Percentiles rank a stretch among this genome's conserved stretches.
Evolutionary conservation across 2,888 invertebrate species (phyloP).

Genomic region (Invenusta paracnida): DNA sequence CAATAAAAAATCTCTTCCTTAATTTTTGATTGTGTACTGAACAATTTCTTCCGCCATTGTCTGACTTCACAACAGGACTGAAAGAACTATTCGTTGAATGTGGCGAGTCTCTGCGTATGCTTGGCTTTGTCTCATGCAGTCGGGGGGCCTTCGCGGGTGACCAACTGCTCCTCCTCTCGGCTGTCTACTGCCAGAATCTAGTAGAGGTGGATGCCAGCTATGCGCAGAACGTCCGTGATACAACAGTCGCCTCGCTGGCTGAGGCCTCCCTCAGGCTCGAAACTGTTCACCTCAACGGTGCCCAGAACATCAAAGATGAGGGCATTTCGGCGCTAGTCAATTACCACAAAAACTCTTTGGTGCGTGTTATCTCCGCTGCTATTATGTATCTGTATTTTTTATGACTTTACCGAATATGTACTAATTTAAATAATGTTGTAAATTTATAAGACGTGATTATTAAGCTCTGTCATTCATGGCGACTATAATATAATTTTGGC

Average conservation of each 20-base stretch:
- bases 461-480: no score
- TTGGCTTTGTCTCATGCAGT: slow-evolving; percentile 33
- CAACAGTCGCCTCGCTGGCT: slow-evolving; percentile 33
- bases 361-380: background rate
- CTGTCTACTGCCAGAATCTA: slow-evolving; percentile 34
- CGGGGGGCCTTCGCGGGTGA: slow-evolving; percentile 37
- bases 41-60: no score
- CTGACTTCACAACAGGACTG: no score
- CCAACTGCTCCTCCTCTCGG: slow-evolving; percentile 36
- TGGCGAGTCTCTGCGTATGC: background rate
- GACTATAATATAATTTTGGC: no score
- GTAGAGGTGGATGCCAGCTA: slow-evolving; percentile 35
- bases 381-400: no score
- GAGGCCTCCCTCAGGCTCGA: slow-evolving; percentile 11
- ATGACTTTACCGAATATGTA: no score
- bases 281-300: slow-evolving; percentile 31
- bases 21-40: no score
- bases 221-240: slow-evolving; percentile 24
- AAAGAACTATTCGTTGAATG: slow-evolving; percentile 26
- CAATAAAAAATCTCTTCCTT: no score
- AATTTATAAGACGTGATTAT: no score
- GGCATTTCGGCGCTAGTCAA: background rate
- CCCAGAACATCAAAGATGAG: background rate
- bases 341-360: background rate
- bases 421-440: no score